These are phyloP conservation scores for Emys orbicularis DNA, from an alignment of 2,797 vertebrate genomes.

Conservation along the genomic window DNA sequence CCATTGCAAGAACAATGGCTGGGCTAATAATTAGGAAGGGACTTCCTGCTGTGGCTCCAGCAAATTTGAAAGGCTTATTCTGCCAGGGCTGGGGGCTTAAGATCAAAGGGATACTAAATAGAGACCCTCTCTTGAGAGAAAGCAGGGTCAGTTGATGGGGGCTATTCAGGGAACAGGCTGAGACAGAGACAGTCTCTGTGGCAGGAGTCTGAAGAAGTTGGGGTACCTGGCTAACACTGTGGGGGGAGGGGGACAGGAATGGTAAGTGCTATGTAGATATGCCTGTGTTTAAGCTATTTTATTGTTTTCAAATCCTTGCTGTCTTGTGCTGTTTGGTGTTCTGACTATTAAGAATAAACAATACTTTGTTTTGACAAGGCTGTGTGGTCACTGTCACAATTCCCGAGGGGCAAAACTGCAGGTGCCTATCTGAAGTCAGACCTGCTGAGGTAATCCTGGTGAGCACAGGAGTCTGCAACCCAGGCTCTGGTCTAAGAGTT, in stretches of 20 bases:
- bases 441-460: background rate
- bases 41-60: background rate
- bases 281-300: background rate
- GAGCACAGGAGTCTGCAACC: background rate
- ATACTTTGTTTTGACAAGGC: background rate
- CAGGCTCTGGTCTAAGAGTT: background rate
- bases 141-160: background rate
- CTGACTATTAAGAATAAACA: background rate
- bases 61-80: background rate
- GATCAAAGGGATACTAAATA: background rate
- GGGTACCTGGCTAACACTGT: background rate
- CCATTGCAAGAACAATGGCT: background rate
- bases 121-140: background rate
- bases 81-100: background rate
- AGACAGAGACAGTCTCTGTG: background rate
- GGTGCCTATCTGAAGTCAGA: background rate
- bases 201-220: background rate
- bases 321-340: background rate
- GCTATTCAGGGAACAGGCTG: background rate
- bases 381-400: background rate
- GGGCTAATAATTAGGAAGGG: background rate
- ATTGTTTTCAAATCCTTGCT: background rate
- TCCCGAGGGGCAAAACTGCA: background rate
- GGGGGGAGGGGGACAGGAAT: accelerated
- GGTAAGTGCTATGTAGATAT: background rate